A percentile compares a stretch with the other conserved stretches of the same genome.
Conservation (phyloP, 2,113 vertebrate genomes). For the Numenius arquata region DNA sequence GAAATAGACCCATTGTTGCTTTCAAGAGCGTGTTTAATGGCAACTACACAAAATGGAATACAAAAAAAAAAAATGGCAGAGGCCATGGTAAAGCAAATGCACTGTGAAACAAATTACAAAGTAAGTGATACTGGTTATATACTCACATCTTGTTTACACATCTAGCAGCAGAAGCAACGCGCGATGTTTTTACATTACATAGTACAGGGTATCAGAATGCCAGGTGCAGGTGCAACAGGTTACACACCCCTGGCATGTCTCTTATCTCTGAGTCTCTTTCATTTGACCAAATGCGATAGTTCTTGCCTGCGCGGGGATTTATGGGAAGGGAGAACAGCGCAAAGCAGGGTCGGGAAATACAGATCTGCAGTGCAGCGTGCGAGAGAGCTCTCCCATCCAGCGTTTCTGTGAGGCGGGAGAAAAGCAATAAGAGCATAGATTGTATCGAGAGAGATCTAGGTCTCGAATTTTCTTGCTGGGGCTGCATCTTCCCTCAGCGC, state of each 20-base stretch:
- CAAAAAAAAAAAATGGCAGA: not conserved
- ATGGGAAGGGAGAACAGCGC: not conserved
- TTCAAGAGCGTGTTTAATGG: not conserved
- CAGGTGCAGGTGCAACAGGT: not conserved
- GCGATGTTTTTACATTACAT: not conserved
- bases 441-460: not conserved
- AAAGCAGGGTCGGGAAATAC: not conserved
- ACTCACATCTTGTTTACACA: not conserved
- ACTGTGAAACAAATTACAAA: not conserved
- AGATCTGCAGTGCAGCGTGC: not conserved
- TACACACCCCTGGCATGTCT: not conserved
- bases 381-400: fast-evolving
- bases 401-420: not conserved
- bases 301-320: not conserved
- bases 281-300: fast-evolving
- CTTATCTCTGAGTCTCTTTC: not conserved
- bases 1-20: not conserved
- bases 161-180: not conserved
- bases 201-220: not conserved
- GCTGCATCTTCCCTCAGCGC: not conserved
- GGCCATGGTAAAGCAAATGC: not conserved
- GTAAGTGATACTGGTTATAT: not conserved
- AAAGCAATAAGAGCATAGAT: not conserved
- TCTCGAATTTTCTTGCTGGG: not conserved
- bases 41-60: not conserved